Evolutionary conservation across 2,888 invertebrate species (phyloP), one percentile per base, ranked within the genome.

Genomic region (Oligia latruncula): DNA sequence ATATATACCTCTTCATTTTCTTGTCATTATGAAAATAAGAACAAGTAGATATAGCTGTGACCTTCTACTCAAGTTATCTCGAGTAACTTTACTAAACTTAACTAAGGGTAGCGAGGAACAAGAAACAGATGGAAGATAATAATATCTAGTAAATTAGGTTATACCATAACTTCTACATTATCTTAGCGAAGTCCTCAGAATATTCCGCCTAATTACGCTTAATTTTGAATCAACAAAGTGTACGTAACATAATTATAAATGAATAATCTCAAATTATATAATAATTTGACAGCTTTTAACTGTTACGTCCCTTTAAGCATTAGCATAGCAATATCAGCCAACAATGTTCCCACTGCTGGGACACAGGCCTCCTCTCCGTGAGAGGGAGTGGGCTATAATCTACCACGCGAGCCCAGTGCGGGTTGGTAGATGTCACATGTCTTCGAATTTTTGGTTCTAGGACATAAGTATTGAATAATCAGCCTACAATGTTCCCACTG

Each of bases 21-120:
- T 64, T 64, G 8, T 64, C 20, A 35, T 40, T 40, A 40, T 40
- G 11, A 65, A 65, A 65, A 20, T 20, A 40, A 65, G 46, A 68
- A 11, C 29, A 49, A 23, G 68, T 9, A 4, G 11, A 20, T 60
- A 58, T 20, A 62, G n/a, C 13, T 20, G 20, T 68, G 15, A 8
- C n/a, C 2, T 76, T 62, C 29, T 20, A 76, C 60, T 52, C n/a
- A 52, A 40, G 8, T 62, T 52, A 62, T 20, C 6, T 23, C 35
- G 23, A 75, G 35, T 74, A 55, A 58, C 29, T 58, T 43, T 6
- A 75, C 60, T 75, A 17, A 74, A 52, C 40, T 46, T 43, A 40
- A 75, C 9, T 64, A 52, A 76, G n/a, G 17, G n/a, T 78, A 46
- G 35, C 15, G 4, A 66, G 55, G 40, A 20, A 46, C 11, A n/a